Evolutionary conservation across 2,888 invertebrate species (phyloP).

Genomic region (Orchesellides sinensis): DNA sequence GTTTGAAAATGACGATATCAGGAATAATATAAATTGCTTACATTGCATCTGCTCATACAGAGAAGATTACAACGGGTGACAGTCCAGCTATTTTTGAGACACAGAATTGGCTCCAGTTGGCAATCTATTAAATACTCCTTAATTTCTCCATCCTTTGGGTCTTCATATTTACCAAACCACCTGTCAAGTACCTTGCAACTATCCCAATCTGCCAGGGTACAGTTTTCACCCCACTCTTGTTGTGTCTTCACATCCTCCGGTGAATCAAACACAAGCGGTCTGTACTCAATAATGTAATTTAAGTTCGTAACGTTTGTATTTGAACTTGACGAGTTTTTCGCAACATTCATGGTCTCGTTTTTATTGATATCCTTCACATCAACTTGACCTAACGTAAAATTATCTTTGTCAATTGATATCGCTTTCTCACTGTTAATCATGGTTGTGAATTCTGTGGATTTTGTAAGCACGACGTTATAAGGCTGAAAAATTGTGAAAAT

Average conservation of each 20-base stretch:
- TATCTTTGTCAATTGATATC: too few species aligned
- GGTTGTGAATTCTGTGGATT: too few species aligned
- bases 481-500: too few species aligned
- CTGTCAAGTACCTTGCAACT: constrained; percentile 41
- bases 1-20: not conserved
- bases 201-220: constrained; percentile 51
- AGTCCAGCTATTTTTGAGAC: constrained; percentile 65
- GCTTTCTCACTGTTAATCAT: too few species aligned
- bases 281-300: constrained; percentile 27
- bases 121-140: constrained; percentile 54
- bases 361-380: too few species aligned
- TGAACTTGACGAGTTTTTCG: too few species aligned
- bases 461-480: too few species aligned
- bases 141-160: constrained; percentile 39
- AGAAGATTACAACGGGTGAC: constrained; percentile 71
- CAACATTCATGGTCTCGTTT: too few species aligned
- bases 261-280: constrained; percentile 24
- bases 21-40: not conserved
- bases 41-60: constrained; percentile 67
- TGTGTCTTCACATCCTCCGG: constrained; percentile 53
- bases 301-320: too few species aligned
- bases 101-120: constrained; percentile 52
- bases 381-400: too few species aligned
- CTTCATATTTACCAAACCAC: constrained; percentile 47
- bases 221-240: constrained; percentile 60